Percentiles rank a stretch among this genome's conserved stretches.
phyloP scores from a whole-genome alignment of 1,140 invertebrate species.

The Neodiprion lecontei region DNA sequence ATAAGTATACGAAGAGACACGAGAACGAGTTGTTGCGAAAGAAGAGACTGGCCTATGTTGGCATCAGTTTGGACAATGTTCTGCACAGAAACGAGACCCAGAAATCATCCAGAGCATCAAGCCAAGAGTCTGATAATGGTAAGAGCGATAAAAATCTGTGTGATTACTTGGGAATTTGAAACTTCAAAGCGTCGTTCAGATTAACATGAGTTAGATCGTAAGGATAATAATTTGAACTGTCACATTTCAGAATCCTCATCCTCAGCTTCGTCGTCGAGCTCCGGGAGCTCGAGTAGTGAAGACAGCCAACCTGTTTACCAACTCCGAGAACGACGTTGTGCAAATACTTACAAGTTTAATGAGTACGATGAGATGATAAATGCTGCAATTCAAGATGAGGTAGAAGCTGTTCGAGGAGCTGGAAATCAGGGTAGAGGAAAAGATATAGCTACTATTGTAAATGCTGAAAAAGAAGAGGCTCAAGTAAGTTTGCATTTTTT shows the following conservation, averaged over 20 bases:
- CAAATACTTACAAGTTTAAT: conserved; percentile 85
- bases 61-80: conserved; percentile 80
- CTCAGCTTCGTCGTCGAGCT: conserved; percentile 47
- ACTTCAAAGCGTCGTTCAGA: too few species aligned
- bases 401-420: conserved; percentile 75
- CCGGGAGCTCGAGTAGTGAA: conserved; percentile 64
- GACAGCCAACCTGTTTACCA: conserved; percentile 81
- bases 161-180: too few species aligned
- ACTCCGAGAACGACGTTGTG: conserved; percentile 75
- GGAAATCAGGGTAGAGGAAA: conserved; percentile 85
- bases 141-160: conserved; percentile 10
- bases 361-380: conserved; percentile 95
- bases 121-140: conserved; percentile 46
- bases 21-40: conserved; percentile 75
- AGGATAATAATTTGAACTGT: too few species aligned
- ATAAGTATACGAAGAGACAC: conserved; percentile 67
- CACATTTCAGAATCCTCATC: conserved; percentile 38
- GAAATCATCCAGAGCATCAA: conserved; percentile 46
- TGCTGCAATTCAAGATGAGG: conserved; percentile 85
- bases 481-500: conserved; percentile 47
- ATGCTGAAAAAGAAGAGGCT: conserved; percentile 78
- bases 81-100: conserved; percentile 59
- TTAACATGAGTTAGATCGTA: too few species aligned
- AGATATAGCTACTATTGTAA: conserved; percentile 88
- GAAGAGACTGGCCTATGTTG: conserved; percentile 77